phyloP scores from a whole-genome alignment of 2,113 vertebrate species.

The Zootoca vivipara region DNA sequence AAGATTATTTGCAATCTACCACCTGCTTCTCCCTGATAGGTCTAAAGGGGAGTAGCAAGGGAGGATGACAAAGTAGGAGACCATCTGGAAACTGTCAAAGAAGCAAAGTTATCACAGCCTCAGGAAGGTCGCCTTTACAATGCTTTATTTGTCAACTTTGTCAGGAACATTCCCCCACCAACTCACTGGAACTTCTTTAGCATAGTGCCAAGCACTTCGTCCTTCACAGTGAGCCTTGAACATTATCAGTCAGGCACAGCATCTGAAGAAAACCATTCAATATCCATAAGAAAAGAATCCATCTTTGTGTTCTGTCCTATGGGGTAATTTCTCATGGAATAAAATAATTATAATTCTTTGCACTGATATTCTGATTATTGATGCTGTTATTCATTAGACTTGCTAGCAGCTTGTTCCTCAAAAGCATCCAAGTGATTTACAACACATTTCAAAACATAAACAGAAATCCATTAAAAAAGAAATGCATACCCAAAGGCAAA shows the following conservation, averaged over 20 bases:
- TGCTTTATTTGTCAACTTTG: background rate
- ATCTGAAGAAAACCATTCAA: background rate
- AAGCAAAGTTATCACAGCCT: background rate
- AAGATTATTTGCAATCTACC: background rate
- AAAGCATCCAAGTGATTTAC: too few species aligned
- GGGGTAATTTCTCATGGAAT: background rate
- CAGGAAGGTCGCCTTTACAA: background rate
- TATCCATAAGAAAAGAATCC: background rate
- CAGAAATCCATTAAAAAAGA: too few species aligned
- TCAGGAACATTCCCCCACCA: background rate
- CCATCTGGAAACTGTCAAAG: constrained; percentile 19
- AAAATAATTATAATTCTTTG: too few species aligned
- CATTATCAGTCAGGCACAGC: background rate
- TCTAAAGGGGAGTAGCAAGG: background rate
- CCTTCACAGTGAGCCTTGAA: background rate
- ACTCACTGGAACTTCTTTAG: background rate
- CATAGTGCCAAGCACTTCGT: background rate
- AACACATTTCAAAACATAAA: too few species aligned
- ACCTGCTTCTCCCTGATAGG: background rate
- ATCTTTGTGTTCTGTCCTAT: background rate
- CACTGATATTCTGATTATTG: too few species aligned
- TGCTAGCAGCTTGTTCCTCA: too few species aligned
- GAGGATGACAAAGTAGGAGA: background rate
- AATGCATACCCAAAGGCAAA: too few species aligned
- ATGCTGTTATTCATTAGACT: too few species aligned